Conservation (phyloP, 2,113 vertebrate genomes). For the Phainopepla nitens region DNA sequence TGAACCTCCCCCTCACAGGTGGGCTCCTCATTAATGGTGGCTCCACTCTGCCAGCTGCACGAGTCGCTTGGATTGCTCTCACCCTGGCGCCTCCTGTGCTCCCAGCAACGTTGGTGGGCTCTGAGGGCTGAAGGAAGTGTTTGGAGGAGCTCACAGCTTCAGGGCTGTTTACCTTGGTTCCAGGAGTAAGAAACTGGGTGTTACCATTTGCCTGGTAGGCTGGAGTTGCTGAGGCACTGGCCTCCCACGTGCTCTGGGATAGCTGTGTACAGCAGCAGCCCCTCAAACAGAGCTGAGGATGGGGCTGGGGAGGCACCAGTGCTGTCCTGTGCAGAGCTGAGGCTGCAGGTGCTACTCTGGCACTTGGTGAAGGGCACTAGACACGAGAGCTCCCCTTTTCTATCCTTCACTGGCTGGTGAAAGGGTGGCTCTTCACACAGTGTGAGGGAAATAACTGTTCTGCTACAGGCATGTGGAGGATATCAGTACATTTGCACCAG, state of each 20-base stretch:
- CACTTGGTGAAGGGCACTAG: not conserved
- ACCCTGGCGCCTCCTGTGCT: accelerated
- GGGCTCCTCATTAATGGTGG: not conserved
- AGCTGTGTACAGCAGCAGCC: not conserved
- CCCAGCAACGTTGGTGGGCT: not conserved
- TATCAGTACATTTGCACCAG: not conserved
- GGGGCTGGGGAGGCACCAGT: not conserved
- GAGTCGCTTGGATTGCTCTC: not conserved
- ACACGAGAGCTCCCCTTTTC: not conserved
- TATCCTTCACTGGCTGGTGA: not conserved
- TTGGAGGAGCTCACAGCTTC: not conserved
- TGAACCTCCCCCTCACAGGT: not conserved
- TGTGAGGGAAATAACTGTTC: not conserved
- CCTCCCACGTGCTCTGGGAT: not conserved
- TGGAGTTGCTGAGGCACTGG: not conserved
- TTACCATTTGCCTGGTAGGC: not conserved
- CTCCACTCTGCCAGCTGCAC: not conserved
- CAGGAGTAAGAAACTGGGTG: not conserved
- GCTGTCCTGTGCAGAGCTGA: not conserved
- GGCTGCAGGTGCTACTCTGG: not conserved
- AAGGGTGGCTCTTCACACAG: not conserved
- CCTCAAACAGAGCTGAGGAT: not conserved
- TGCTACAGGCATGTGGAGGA: not conserved
- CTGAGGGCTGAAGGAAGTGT: not conserved
- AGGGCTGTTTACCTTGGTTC: not conserved